Base-by-base conservation (phyloP, 2,797 vertebrate species). In the Sebastes melanostomus region DNA sequence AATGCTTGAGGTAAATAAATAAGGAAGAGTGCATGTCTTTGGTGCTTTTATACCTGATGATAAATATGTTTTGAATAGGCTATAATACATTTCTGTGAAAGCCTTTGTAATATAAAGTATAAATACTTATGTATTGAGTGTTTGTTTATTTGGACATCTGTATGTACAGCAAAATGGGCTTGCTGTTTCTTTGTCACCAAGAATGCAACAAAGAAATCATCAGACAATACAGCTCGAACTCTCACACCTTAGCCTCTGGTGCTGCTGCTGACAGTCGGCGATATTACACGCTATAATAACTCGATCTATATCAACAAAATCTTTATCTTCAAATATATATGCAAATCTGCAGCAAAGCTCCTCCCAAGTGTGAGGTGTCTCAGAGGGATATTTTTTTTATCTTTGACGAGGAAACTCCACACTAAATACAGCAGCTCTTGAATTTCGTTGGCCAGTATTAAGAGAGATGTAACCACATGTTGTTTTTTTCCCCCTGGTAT, bases 331-430 rank as follows among this genome's bases (percentile, higher is more conserved):
- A 80, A 66, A 86, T 87, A 69, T 82, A 80, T 71, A 83, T 91
- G 85, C 61, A 82, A 84, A 92, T 91, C 36, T 78, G 79, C 75
- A 32, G 73, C 60, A 73, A 74, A 86, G 56, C 29, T 74, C 58
- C 67, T 60, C 29, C 50, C 62, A 66, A 3, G 50, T 32, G 46
- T 13, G 69, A 77, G 34, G 60, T 52, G 9, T 79, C 79, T 79
- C 66, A n/a, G 55, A 77, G 50, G 70, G 50, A 79, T 66, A 4
- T 66, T 61, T 34, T 72, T 66, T 71, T 66, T 61, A 67, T 86
- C 36, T 84, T 72, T 59, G 66, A 77, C 30, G 27, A 4, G 7
- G 36, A 79, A 86, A 77, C 59, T 78, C 24, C 42, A 60, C 20
- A 6, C 34, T 79, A 56, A 82, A 87, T 80, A 75, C 58, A 65